Evolutionary conservation across 2,113 vertebrate genomes (phyloP), one percentile per base, ranked within the genome.

Genomic region (Sclerurus mexicanus): DNA sequence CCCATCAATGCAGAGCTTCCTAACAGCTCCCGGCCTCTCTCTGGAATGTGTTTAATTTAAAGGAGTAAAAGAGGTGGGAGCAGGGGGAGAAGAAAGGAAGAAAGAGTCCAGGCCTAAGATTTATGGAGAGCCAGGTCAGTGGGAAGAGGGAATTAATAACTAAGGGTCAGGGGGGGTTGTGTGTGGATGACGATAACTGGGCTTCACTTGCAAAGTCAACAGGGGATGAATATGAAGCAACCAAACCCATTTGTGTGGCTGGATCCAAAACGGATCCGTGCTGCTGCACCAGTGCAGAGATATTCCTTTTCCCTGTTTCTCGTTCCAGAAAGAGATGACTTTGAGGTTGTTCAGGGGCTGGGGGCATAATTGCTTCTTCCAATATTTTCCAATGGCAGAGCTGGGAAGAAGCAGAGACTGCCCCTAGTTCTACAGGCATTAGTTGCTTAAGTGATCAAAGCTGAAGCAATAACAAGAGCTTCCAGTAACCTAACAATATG

Each of bases 21-120:
- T 69, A 81, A 94, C 91, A 87, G 85, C 85, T 95, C 89, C 89
- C 49, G 66, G 78, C 89, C 93, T 79, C 89, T 93, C 91, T 73
- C 81, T 91, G 94, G 94, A 96, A 95, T 94, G 95, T 79, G 91
- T 97, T 96, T 96, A 96, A 96, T 97, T 97, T 97, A 96, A 87
- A 95, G 91, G 85, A 96, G 50, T 52, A 71, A 78, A 91, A 82
- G 81, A 94, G 74, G 73, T 91, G 84, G 86, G 80, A 94, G 91
- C 69, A 72, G 53, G 46, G 60, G 77, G 73, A 89, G 80, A 92
- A 92, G 95, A 95, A 93, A 97, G 52, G 69, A 89, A 94, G 89
- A 97, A 87, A 87, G 81, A 95, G 82, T 96, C 94, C 94, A 96
- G 85, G 89, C 81, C 74, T 22, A 33, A 93, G 89, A 95, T 96